Evolutionary conservation across 2,113 vertebrate genomes (phyloP), one percentile per base, ranked within the genome.

Genomic region (Rhadina sibilatrix): DNA sequence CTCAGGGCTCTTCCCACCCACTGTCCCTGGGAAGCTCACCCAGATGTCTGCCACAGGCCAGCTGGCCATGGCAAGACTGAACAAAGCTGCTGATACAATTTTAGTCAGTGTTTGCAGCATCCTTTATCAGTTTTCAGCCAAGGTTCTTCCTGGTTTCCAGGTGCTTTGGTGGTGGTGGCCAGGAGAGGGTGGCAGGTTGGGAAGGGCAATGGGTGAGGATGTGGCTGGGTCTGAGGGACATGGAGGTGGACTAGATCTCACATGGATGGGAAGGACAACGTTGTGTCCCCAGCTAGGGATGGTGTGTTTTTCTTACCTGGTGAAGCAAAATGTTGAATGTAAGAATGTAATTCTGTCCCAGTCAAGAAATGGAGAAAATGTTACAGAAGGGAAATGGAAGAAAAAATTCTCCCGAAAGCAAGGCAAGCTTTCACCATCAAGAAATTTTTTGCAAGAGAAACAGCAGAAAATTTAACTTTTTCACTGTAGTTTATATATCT

Each of bases 231-330:
- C 9, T 75, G 57, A 22, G 25, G 47, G 13, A 52, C 10, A 14
- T 3, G 9, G 33, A 85, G 16, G 11, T 64, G 81, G 30, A 31
- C 3, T 25, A 23, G 40, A 83, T 27, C 68, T 77, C 3, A 2
- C 0, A 1, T 16, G 47, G 30, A n/a, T 83, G 72, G 37, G 17
- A 61, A 93, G 37, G 17, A 65, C 10, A 57, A 44, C 6, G 7
- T 33, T 5, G 1, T 44, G 12, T 28, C 22, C 12, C 21, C 76
- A 88, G 31, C 15, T 6, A 63, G 23, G 0, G 0, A 35, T 54
- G 21, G 42, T 40, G 13, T 0, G 0, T 21, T 64, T 52, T 82
- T 70, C n/a, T 54, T 75, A 83, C 15, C 33, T 59, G 69, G 7
- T 49, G 68, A 76, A 92, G 57, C 37, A 69, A 87, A 85, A 89